A percentile compares a stretch with the other conserved stretches of the same genome.
phyloP scores from a whole-genome alignment of 2,113 vertebrate species.

The Melozone crissalis region DNA sequence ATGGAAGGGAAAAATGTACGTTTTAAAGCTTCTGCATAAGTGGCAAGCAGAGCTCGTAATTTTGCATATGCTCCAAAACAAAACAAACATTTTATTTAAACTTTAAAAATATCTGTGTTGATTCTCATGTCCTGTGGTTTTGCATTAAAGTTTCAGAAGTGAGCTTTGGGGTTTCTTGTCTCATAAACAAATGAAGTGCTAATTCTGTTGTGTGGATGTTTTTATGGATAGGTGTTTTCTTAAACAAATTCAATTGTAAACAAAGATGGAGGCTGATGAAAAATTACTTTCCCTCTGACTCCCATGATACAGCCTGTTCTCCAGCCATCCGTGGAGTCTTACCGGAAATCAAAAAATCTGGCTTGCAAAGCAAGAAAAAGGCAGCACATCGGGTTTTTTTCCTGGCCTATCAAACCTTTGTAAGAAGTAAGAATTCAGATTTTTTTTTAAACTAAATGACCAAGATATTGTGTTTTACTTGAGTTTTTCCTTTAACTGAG shows the following conservation, averaged over 20 bases:
- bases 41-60: not conserved
- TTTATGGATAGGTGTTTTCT: slow-evolving; percentile 3
- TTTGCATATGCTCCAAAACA: not conserved
- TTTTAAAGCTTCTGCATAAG: not conserved
- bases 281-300: not conserved
- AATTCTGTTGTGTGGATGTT: not conserved
- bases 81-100: not conserved
- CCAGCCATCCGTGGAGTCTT: not conserved
- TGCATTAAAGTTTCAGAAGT: not conserved
- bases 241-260: not conserved
- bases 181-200: not conserved
- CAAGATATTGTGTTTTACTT: not conserved
- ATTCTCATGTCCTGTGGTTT: not conserved
- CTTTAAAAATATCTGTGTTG: not conserved
- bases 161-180: not conserved
- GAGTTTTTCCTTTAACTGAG: not conserved
- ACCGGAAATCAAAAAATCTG: not conserved
- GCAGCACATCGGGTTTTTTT: not conserved
- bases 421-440: not conserved
- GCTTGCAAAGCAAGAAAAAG: slow-evolving; percentile 2
- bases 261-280: not conserved
- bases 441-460: not conserved
- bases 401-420: not conserved
- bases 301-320: not conserved
- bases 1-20: not conserved